Evolutionary conservation across 2,888 invertebrate genomes (phyloP), one percentile per base, ranked within the genome.

Genomic region (Orchesellides sinensis): DNA sequence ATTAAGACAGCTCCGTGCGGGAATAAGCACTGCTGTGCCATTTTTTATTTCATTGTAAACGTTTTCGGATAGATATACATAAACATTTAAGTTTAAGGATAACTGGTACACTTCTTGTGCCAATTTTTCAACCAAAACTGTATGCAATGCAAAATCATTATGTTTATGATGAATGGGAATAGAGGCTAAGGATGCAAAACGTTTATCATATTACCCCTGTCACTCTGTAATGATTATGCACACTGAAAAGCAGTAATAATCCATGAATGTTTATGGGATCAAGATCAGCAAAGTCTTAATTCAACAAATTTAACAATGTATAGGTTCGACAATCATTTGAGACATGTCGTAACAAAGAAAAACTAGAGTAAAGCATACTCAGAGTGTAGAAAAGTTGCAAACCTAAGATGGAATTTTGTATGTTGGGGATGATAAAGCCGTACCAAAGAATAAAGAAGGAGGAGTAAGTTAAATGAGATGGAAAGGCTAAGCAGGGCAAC

Each of bases 401-500:
- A 40, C 40, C n/a, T 40, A n/a, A 40, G n/a, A 10, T 40, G 14
- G n/a, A 40, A 40, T n/a, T 40, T 8, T 40, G 2, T 52, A 4
- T 52, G 19, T 17, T 52, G 2, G 2, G 2, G 14, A 40, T 14
- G 4, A 40, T 40, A 40, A 40, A 40, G 40, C 40, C n/a, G 40
- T 40, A 40, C 40, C 40, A 23, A 61, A 52, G 61, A 54, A 47
- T n/a, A n/a, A n/a, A 52, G 45, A 45, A 69, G 82, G 82, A 82
- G 70, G 70, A 77, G 77, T 65, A 75, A 63, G 52, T 17, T 49
- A 74, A 75, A 75, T 75, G 75, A 82, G 69, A 82, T 75, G 75
- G 75, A 63, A 70, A 79, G 84, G 82, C 83, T 81, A 84, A 85
- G 74, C 83, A 83, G 84, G 85, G 61, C 85, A 85, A 85, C 87